Conservation (phyloP, 2,797 vertebrate species). For the Manis crassicaudata region DNA sequence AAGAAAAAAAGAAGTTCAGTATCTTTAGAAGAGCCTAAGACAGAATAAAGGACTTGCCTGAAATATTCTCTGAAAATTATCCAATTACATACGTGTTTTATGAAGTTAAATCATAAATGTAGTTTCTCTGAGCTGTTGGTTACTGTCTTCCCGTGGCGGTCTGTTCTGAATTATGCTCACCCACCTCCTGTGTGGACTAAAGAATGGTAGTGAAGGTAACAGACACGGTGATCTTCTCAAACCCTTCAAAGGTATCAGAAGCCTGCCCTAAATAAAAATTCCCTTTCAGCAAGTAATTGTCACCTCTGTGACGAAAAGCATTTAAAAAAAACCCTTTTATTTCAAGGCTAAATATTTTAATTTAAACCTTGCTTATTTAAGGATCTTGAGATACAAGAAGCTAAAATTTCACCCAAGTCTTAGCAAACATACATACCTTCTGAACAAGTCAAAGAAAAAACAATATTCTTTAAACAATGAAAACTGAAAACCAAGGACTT, state of each 20-base stretch:
- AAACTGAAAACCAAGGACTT: not conserved
- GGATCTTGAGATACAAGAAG: not conserved
- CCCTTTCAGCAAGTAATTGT: not conserved
- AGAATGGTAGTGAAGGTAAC: not conserved
- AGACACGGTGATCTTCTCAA: not conserved
- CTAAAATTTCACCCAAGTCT: not conserved
- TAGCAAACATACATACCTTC: not conserved
- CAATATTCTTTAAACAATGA: not conserved
- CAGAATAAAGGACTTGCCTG: not conserved
- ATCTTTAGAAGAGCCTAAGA: not conserved
- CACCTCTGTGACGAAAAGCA: not conserved
- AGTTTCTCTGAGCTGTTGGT: not conserved
- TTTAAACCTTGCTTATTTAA: not conserved
- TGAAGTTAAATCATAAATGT: not conserved
- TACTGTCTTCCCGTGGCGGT: not conserved
- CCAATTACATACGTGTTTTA: not conserved
- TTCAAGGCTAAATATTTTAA: conserved; percentile 18
- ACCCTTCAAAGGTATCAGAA: not conserved
- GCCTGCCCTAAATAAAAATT: not conserved
- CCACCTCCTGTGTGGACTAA: not conserved
- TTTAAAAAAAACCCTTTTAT: not conserved
- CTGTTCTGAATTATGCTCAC: not conserved
- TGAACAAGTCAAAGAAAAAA: conserved; percentile 20
- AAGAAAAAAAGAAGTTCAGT: not conserved
- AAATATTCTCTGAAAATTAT: conserved; percentile 33